A percentile compares a stretch with the other conserved stretches of the same genome.
phyloP scores from a whole-genome alignment of 2,113 vertebrate species.

The Genyomyrus donnyi region DNA sequence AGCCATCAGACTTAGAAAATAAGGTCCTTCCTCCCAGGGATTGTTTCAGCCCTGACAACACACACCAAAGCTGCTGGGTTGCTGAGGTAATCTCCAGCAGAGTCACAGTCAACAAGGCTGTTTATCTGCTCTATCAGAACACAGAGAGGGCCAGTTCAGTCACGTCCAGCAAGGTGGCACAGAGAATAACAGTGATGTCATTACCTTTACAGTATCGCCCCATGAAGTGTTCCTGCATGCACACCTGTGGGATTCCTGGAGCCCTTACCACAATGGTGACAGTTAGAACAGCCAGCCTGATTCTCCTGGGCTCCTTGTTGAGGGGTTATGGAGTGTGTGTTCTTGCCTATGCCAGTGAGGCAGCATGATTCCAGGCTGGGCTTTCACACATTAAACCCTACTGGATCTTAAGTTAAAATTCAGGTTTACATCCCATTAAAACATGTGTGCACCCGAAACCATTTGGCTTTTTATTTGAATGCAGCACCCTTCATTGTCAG shows the following conservation, averaged over 20 bases:
- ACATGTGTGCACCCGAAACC: not conserved
- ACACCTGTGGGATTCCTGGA: not conserved
- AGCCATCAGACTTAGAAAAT: not conserved
- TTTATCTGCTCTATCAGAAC: not conserved
- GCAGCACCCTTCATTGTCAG: not conserved
- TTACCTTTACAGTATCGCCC: not conserved
- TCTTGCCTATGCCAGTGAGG: not conserved
- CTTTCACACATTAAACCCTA: not conserved
- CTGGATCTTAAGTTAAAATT: not conserved
- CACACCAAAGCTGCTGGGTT: not conserved
- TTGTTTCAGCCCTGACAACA: not conserved
- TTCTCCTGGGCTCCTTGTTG: not conserved
- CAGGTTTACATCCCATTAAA: not conserved
- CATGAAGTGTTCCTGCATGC: not conserved
- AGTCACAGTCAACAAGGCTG: not conserved
- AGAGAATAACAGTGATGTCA: not conserved
- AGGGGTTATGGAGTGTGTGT: not conserved
- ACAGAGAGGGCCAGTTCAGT: not conserved
- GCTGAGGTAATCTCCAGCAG: not conserved
- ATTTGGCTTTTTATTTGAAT: not conserved
- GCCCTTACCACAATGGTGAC: not conserved
- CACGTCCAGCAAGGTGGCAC: not conserved
- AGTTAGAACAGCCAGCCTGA: not conserved
- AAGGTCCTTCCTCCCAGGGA: not conserved
- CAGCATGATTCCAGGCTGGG: not conserved